phyloP scores from a whole-genome alignment of 2,888 invertebrate genomes.

The Axea sp. region DNA sequence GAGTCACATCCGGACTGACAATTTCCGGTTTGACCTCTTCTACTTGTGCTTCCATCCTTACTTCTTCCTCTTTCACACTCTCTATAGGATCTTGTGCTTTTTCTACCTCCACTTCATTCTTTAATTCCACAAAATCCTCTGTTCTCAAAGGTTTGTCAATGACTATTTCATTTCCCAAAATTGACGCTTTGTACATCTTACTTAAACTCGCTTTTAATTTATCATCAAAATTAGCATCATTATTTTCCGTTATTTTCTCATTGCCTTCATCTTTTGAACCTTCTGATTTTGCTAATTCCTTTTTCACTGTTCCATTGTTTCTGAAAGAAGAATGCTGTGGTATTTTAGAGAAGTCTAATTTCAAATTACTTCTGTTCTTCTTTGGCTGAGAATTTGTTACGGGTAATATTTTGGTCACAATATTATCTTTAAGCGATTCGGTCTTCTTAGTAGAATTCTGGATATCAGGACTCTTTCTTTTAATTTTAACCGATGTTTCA shows the following conservation, averaged over 20 bases:
- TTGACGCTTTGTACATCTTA: conserved; percentile 68
- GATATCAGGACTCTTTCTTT: conserved; percentile 51
- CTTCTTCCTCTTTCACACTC: conserved; percentile 3
- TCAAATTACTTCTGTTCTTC: conserved; percentile 69
- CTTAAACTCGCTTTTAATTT: conserved; percentile 63
- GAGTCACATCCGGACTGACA: conserved; percentile 40
- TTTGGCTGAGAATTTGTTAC: conserved; percentile 36
- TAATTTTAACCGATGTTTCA: conserved; percentile 35
- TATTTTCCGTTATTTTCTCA: conserved; percentile 11
- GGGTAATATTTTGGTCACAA: conserved; percentile 5
- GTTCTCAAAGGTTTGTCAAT: conserved; percentile 68
- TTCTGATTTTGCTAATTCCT: conserved; percentile 31
- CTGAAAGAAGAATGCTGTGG: conserved; percentile 74
- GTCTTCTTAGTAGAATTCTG: conserved; percentile 18
- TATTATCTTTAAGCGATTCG: conserved; percentile 23
- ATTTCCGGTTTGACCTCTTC: conserved; percentile 10
- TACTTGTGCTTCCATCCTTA: background rate
- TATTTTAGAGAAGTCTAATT: conserved; percentile 75
- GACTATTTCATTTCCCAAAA: conserved; percentile 69
- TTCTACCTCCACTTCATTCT: conserved; percentile 52
- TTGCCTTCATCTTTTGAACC: conserved; percentile 27
- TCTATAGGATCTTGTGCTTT: background rate
- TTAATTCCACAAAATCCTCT: conserved; percentile 66
- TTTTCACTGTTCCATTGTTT: conserved; percentile 65
- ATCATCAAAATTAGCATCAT: conserved; percentile 7